These are phyloP conservation scores for Scaptomyza tumidula DNA, from an alignment of 2,888 invertebrate genomes.

Conservation along the genomic window DNA sequence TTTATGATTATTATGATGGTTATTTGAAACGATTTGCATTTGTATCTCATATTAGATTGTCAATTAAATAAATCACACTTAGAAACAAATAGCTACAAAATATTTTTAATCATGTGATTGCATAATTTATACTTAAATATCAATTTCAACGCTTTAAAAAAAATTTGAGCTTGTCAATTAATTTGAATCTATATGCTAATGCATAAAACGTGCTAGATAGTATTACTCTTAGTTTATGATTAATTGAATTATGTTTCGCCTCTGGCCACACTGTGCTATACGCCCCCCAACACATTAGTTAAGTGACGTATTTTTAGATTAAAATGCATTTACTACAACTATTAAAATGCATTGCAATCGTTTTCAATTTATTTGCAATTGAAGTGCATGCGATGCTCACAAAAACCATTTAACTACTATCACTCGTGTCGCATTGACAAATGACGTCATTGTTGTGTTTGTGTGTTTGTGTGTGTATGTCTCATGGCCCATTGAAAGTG, in stretches of 20 bases:
- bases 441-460: constrained; percentile 62
- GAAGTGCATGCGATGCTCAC: constrained; percentile 55
- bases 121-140: neutral
- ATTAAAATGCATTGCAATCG: constrained; percentile 62
- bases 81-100: constrained; percentile 12
- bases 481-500: constrained; percentile 65
- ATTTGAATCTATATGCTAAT: constrained; percentile 21
- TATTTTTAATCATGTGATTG: constrained; percentile 1
- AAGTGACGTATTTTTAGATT: constrained; percentile 32
- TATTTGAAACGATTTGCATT: constrained; percentile 42
- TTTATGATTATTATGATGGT: constrained; percentile 34
- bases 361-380: constrained; percentile 42
- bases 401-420: constrained; percentile 56
- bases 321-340: constrained; percentile 47
- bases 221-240: neutral
- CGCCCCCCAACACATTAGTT: constrained; percentile 37
- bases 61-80: constrained; percentile 48
- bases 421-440: constrained; percentile 63
- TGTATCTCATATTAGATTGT: constrained; percentile 9
- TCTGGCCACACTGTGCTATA: constrained; percentile 30
- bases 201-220: constrained; percentile 30
- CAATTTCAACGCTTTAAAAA: neutral
- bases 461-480: neutral
- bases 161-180: constrained; percentile 6
- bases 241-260: constrained; percentile 22